These are phyloP conservation scores for Acanthochromis polyacanthus DNA, from an alignment of 2,113 vertebrate genomes.

Conservation along the genomic window DNA sequence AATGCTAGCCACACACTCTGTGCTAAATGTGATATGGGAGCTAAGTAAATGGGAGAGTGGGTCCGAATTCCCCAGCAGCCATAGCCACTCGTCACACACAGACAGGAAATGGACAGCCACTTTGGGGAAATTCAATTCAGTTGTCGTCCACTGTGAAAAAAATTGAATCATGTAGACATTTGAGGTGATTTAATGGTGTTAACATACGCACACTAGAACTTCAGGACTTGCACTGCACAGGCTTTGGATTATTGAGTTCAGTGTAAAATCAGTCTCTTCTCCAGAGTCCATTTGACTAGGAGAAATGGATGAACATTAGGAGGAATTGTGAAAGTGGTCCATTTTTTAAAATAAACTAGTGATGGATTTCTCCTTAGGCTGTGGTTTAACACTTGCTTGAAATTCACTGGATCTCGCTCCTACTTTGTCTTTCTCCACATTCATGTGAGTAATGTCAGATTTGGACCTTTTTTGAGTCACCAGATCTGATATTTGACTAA, in stretches of 20 bases:
- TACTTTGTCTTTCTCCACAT: conserved; percentile 38
- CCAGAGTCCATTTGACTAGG: conserved; percentile 80
- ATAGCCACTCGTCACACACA: conserved; percentile 79
- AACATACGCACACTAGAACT: conserved; percentile 77
- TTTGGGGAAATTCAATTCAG: conserved; percentile 86
- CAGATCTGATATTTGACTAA: conserved; percentile 7
- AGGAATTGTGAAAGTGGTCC: conserved; percentile 75
- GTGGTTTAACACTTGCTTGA: conserved; percentile 43
- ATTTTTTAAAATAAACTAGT: conserved; percentile 66
- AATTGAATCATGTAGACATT: conserved; percentile 85
- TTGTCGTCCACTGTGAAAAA: conserved; percentile 79
- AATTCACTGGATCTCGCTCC: conserved; percentile 33
- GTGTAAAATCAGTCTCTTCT: conserved; percentile 81
- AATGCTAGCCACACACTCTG: conserved; percentile 50
- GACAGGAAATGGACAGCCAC: conserved; percentile 85
- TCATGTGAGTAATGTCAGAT: conserved; percentile 19
- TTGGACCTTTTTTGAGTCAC: background rate
- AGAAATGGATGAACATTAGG: conserved; percentile 80
- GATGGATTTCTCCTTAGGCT: conserved; percentile 60
- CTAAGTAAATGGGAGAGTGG: conserved; percentile 72
- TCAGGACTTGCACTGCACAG: conserved; percentile 67
- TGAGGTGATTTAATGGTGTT: conserved; percentile 86
- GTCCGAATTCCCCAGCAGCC: conserved; percentile 71
- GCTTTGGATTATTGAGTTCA: conserved; percentile 80
- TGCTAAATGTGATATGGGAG: conserved; percentile 69